Percentiles rank a stretch among this genome's conserved stretches.
These are phyloP conservation scores for Ommatoiulus sabulosus DNA, from an alignment of 2,888 invertebrate species.

Conservation along the genomic window DNA sequence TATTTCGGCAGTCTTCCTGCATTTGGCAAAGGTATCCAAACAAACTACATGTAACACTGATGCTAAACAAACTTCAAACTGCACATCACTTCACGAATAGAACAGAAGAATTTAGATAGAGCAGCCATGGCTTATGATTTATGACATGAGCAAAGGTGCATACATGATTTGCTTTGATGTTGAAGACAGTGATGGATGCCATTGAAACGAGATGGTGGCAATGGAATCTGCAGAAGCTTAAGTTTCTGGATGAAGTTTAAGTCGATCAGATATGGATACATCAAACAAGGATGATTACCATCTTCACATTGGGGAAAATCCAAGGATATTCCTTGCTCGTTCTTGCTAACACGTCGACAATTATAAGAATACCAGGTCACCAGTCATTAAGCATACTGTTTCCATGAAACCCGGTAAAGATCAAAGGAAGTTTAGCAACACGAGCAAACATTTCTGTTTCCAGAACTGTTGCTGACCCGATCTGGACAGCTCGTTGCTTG, in stretches of 20 bases:
- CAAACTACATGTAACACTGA: not conserved
- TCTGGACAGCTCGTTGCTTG: no score
- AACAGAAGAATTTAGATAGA: not conserved
- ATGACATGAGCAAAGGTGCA: not conserved
- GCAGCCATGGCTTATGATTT: not conserved
- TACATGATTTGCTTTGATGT: conserved; percentile 24
- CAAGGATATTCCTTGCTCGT: no score
- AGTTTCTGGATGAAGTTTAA: not conserved
- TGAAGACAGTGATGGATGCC: not conserved
- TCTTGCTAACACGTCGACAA: no score
- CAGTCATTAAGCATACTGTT: no score
- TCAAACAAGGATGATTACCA: no score
- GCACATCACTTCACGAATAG: not conserved
- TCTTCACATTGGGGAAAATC: no score
- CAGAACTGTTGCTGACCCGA: no score
- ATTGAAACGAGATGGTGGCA: not conserved
- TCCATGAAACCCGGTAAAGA: no score
- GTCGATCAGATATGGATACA: no score
- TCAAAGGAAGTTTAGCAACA: no score
- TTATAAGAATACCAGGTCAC: no score
- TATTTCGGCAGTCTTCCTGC: not conserved
- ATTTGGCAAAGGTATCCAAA: not conserved
- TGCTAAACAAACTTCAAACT: conserved; percentile 13
- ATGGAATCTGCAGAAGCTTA: not conserved
- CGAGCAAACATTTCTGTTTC: no score